Base-by-base conservation (phyloP, 1,140 invertebrate genomes). In the Micrasema longulum region DNA sequence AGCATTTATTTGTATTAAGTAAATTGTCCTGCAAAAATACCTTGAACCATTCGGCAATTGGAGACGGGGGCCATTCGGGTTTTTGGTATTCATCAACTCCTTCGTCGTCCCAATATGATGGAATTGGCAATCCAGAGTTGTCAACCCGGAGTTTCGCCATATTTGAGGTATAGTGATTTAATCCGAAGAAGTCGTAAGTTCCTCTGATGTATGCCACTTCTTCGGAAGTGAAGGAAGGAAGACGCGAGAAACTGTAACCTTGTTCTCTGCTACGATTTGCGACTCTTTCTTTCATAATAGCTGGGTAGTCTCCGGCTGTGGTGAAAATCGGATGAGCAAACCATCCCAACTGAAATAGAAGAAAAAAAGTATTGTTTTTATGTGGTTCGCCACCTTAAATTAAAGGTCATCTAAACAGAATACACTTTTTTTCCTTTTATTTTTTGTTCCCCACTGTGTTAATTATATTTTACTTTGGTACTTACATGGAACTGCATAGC, bases 311-410 rank as follows among this genome's bases (percentile, higher is more conserved):
- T 7, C 90, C 90, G 12, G 79, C 77, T 67, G 79, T 82, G 10
- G 85, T 85, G 74, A 87, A 89, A 55, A 92, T 88, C 5, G 90
- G 89, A 80, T 90, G 83, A 1, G 83, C 87, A 71, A 87, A 90
- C 85, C 87, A 88, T 7, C 87, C 87, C 26, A 72, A 31, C 57
- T 63, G 4, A 20, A 66, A 48, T 18, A 7, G 16, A 55, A 11
- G n/a, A n/a, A n/a, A n/a, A n/a, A n/a, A n/a, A 11, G 41, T 2
- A 10, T 10, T 2, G 14, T 2, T 43, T 12, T 43, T 43, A 14
- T 2, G 14, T 2, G 41, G 41, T 2, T 43, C 11, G 2, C 1
- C 11, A 43, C 2, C 1, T 2, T 52, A 1, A 52, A 18, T n/a
- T 12, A 10, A 53, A 0, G 18, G n/a, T n/a, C n/a, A n/a, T n/a